Base-by-base conservation (phyloP, 2,113 vertebrate genomes). In the Serilophus lunatus region DNA sequence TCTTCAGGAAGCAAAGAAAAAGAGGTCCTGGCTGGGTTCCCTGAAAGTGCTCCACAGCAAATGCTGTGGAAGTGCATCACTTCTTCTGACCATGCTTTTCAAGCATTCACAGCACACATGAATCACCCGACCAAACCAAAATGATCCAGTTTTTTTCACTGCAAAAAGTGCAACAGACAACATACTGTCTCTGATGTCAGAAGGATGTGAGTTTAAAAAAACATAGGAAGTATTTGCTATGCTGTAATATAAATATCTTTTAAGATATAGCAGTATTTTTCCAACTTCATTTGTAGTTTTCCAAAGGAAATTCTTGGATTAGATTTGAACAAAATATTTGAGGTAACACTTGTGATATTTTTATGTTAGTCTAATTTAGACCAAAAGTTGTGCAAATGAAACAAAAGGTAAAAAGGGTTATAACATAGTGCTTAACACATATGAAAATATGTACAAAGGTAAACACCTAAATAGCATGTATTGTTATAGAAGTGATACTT, bases 191-290 rank as follows among this genome's bases (percentile, higher is more conserved):
- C 20, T 74, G 44, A 45, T 51, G 18, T 53, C 18, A 36, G 26
- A 61, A 33, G 8, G 9, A 64, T 5, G 24, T 45, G 44, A 13
- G 8, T 77, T 70, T 36, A 51, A 61, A 45, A 70, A 81, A 7
- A 26, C 2, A 1, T 14, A 44, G 12, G 5, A 6, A 0, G 2
- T 10, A 35, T 36, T 71, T 71, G 28, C 5, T 71, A 8, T 56
- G 57, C 87, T 36, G 3, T 59, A 50, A 40, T 2, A 38, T 20
- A 57, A 72, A 36, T 45, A 68, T 53, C 8, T 38, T 51, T 50
- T 59, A 42, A 44, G 5, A 63, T 11, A 35, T 9, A 54, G 31
- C 3, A 42, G 4, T 28, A 59, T 16, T 54, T 54, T 95, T 56
- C 16, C 13, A 63, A 3, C 2, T 50, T 36, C 2, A 17, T 88